These are phyloP conservation scores for Halyomorpha halys DNA, from an alignment of 1,140 invertebrate species.

Conservation along the genomic window DNA sequence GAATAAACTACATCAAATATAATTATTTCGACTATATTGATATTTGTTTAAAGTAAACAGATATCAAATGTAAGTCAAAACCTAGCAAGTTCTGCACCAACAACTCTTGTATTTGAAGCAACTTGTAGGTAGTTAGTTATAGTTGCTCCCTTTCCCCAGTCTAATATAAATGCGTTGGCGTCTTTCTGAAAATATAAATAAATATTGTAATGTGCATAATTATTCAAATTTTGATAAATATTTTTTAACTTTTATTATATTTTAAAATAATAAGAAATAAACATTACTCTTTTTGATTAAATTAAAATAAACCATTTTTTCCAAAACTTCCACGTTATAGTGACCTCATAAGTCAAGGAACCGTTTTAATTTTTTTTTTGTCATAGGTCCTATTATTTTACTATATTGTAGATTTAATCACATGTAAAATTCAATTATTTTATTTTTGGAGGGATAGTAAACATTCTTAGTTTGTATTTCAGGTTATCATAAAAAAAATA, in stretches of 20 bases:
- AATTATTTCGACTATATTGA: neutral
- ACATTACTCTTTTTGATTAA: no score
- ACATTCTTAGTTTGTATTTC: no score
- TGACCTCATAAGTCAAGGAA: no score
- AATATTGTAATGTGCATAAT: no score
- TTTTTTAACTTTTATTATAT: neutral
- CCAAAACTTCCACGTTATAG: no score
- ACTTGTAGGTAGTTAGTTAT: conserved; percentile 35
- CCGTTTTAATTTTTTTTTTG: neutral
- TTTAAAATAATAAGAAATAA: no score
- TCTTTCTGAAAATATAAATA: conserved; percentile 30
- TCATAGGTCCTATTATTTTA: no score
- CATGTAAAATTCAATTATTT: no score
- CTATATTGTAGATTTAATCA: no score
- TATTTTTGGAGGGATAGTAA: no score
- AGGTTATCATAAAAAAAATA: no score
- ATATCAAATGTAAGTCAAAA: neutral
- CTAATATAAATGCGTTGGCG: conserved; percentile 36
- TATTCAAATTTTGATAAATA: neutral
- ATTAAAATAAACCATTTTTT: no score
- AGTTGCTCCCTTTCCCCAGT: conserved; percentile 36
- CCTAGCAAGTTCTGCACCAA: conserved; percentile 35
- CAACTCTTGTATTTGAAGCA: conserved; percentile 37
- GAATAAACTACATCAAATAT: conserved; percentile 25
- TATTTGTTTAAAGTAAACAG: neutral